phyloP scores from a whole-genome alignment of 2,888 invertebrate genomes.

The Neria commutata region DNA sequence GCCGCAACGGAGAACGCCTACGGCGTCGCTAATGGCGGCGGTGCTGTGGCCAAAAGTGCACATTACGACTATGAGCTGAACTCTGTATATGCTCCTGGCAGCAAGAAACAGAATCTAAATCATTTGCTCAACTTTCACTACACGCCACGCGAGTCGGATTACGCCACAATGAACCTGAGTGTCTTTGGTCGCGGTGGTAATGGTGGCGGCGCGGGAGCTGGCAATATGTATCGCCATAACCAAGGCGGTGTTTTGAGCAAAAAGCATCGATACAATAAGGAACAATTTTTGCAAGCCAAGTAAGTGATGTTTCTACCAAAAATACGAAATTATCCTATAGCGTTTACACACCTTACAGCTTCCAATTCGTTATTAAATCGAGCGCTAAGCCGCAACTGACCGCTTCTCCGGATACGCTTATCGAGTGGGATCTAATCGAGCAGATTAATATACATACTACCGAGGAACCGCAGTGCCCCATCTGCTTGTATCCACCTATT shows the following conservation, averaged over 20 bases:
- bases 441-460: slow-evolving; percentile 79
- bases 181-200: slow-evolving; percentile 38
- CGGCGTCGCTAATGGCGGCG: slow-evolving; percentile 55
- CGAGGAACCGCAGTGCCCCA: slow-evolving; percentile 82
- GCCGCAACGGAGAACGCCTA: slow-evolving; percentile 33
- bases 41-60: slow-evolving; percentile 34
- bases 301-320: too few relatives aligned
- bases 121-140: slow-evolving; percentile 93
- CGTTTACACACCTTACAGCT: slow-evolving; percentile 66
- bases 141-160: slow-evolving; percentile 66
- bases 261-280: slow-evolving; percentile 83
- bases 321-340: too few relatives aligned
- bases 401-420: slow-evolving; percentile 84
- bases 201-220: slow-evolving; percentile 32
- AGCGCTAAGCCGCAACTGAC: slow-evolving; percentile 75
- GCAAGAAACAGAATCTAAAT: slow-evolving; percentile 91
- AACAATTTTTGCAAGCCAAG: slow-evolving; percentile 94
- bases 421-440: slow-evolving; percentile 91
- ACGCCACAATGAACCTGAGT: slow-evolving; percentile 42
- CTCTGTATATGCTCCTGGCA: slow-evolving; percentile 82
- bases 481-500: slow-evolving; percentile 85
- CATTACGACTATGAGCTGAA: slow-evolving; percentile 69
- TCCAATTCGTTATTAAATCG: slow-evolving; percentile 91
- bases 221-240: slow-evolving; percentile 31
- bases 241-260: slow-evolving; percentile 28